phyloP scores from a whole-genome alignment of 2,888 invertebrate species.

The Philonicus albiceps region DNA sequence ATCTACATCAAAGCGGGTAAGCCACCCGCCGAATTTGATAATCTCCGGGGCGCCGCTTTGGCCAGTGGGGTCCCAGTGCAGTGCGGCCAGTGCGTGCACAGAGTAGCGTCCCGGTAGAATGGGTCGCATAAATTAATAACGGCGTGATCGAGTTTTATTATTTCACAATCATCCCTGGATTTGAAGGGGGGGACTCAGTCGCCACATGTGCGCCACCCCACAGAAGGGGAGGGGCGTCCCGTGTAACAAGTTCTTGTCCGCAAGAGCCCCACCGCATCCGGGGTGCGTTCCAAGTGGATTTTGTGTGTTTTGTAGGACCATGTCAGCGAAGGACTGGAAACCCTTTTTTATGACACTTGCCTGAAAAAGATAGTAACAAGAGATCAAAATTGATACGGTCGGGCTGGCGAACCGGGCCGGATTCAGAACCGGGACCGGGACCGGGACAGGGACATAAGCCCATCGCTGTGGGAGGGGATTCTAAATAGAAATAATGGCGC shows the following conservation, averaged over 20 bases:
- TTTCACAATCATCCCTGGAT: slow-evolving; percentile 38
- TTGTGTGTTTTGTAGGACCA: slow-evolving; percentile 28
- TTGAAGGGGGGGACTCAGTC: not conserved
- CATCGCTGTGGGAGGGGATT: not conserved
- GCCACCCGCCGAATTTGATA: slow-evolving; percentile 42
- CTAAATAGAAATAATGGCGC: slow-evolving; percentile 41
- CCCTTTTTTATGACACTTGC: slow-evolving; percentile 40
- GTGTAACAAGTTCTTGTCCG: slow-evolving; percentile 35
- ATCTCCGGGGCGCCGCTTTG: not conserved
- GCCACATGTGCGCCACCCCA: not conserved
- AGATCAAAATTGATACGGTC: slow-evolving; percentile 24
- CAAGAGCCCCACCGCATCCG: slow-evolving; percentile 3
- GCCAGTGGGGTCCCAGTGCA: not conserved
- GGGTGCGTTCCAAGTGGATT: slow-evolving; percentile 33
- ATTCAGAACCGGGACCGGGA: not conserved
- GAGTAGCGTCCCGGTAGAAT: not conserved
- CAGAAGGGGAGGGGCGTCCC: not conserved
- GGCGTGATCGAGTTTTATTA: slow-evolving; percentile 40
- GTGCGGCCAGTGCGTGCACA: not conserved
- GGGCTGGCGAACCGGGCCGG: not conserved
- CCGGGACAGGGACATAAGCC: not conserved
- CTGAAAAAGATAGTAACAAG: slow-evolving; percentile 41
- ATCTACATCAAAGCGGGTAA: slow-evolving; percentile 41
- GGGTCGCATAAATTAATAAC: slow-evolving; percentile 36
- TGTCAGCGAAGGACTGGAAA: slow-evolving; percentile 32